A percentile compares a stretch with the other conserved stretches of the same genome.
These are phyloP conservation scores for Spinibarbus caldwelli DNA, from an alignment of 2,797 vertebrate species.

Conservation along the genomic window DNA sequence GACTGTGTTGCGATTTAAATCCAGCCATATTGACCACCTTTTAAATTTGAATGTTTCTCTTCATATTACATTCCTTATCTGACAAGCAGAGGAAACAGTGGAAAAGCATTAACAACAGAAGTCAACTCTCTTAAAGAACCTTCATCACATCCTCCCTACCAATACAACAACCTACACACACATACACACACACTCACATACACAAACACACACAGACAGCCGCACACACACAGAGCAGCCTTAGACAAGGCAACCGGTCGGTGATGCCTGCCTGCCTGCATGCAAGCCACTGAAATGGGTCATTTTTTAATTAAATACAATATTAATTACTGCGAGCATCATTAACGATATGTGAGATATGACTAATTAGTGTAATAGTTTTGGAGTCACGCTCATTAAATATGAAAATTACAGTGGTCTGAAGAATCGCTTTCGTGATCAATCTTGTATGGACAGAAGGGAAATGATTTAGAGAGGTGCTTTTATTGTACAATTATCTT, in stretches of 20 bases:
- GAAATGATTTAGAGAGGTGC: slow-evolving; percentile 89
- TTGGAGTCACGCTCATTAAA: slow-evolving; percentile 99
- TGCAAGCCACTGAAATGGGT: slow-evolving; percentile 89
- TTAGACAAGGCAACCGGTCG: slow-evolving; percentile 77
- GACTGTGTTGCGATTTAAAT: no score
- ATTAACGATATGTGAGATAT: slow-evolving; percentile 99
- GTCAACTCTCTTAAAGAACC: background rate
- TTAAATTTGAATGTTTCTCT: background rate
- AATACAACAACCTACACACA: no score
- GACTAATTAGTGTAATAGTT: slow-evolving; percentile 99
- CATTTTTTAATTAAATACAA: slow-evolving; percentile 99
- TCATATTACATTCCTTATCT: background rate
- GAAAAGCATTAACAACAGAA: background rate
- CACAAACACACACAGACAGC: slow-evolving; percentile 52
- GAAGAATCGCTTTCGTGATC: slow-evolving; percentile 97
- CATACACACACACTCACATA: slow-evolving; percentile 60
- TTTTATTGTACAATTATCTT: slow-evolving; percentile 88
- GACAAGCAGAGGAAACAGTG: background rate
- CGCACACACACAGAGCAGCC: no score
- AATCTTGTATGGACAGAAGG: slow-evolving; percentile 97
- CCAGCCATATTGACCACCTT: background rate
- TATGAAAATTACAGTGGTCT: slow-evolving; percentile 99
- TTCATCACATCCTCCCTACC: background rate
- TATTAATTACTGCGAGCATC: slow-evolving; percentile 99
- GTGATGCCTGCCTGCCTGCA: slow-evolving; percentile 65